Evolutionary conservation across 2,113 vertebrate species (phyloP), one percentile per base, ranked within the genome.

Genomic region (Caranx melampygus): DNA sequence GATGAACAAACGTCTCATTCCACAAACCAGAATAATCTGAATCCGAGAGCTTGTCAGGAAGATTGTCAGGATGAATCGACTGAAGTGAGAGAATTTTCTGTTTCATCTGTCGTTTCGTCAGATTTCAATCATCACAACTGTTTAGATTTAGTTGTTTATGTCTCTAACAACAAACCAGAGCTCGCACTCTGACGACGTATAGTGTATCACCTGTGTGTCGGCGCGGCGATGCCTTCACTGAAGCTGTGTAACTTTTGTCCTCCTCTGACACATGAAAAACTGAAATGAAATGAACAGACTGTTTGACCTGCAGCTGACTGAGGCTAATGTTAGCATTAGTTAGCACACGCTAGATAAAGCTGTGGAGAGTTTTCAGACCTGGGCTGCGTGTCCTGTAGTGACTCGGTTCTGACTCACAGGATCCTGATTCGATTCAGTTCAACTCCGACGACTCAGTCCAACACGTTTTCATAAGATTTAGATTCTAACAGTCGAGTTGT

Each of bases 1-100:
- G 1, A 58, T 79, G 86, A 81, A 89, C 79, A 74, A 0, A 12
- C 0, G 68, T 55, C 18, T 64, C 26, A 79, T 66, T 79, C 51
- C 31, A 75, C 72, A 70, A 11, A 45, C 21, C 59, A 12, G 37
- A 2, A 42, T 40, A n/a, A 47, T 10, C 15, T 7, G 67, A 21
- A 68, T 35, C n/a, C 0, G 33, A 78, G 37, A 13, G 44, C 35
- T 45, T 60, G 34, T 54, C 54, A 69, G 35, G 34, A 52, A 65
- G 47, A 62, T 75, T 54, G 74, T 78, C 72, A 64, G 26, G 20
- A 58, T 37, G 13, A 58, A 54, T 55, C 21, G 11, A 20, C 1
- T 37, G 9, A 75, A n/a, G 6, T 26, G 5, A 68, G 20, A 52
- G 0, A 47, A 47, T 57, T 26, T 26, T 26, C 26, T 26, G 26